A percentile compares a stretch with the other conserved stretches of the same genome.
phyloP scores from a whole-genome alignment of 1,140 invertebrate genomes.

The Pseudomyrmex sp. region DNA sequence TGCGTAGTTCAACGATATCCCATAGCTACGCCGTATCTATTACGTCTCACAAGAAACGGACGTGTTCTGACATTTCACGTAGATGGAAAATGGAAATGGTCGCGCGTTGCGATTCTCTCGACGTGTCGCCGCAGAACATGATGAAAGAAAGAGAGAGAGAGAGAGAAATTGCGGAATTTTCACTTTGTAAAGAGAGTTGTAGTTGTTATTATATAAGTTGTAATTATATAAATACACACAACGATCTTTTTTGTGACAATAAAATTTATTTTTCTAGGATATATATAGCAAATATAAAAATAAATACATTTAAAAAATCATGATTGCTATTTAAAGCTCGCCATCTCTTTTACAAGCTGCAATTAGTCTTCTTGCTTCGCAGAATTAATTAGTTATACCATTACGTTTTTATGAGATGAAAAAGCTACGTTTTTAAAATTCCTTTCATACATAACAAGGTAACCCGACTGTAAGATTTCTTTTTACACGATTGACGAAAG shows the following conservation, averaged over 20 bases:
- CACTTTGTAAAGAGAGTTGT: neutral
- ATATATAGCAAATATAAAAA: no score
- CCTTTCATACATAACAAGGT: conserved; percentile 20
- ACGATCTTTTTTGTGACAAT: neutral
- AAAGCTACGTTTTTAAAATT: conserved; percentile 20
- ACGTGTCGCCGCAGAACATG: conserved; percentile 20
- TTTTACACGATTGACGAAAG: conserved; percentile 5
- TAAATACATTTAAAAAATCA: no score
- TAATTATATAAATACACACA: neutral
- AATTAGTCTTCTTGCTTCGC: conserved; percentile 10
- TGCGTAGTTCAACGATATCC: conserved; percentile 66
- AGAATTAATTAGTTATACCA: conserved; percentile 45
- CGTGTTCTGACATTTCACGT: conserved; percentile 41
- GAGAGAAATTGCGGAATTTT: neutral
- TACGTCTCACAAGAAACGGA: conserved; percentile 47
- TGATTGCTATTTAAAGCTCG: no score
- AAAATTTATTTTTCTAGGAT: no score
- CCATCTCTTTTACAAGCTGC: neutral
- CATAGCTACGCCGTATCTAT: conserved; percentile 39
- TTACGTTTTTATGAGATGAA: conserved; percentile 34
- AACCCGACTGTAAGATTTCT: conserved; percentile 1
- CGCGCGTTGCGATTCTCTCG: conserved; percentile 40
- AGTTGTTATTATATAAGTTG: neutral
- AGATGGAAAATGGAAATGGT: conserved; percentile 56
- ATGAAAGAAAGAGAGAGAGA: neutral